Evolutionary conservation across 2,113 vertebrate species (phyloP).

Genomic region (Toxostoma redivivum): DNA sequence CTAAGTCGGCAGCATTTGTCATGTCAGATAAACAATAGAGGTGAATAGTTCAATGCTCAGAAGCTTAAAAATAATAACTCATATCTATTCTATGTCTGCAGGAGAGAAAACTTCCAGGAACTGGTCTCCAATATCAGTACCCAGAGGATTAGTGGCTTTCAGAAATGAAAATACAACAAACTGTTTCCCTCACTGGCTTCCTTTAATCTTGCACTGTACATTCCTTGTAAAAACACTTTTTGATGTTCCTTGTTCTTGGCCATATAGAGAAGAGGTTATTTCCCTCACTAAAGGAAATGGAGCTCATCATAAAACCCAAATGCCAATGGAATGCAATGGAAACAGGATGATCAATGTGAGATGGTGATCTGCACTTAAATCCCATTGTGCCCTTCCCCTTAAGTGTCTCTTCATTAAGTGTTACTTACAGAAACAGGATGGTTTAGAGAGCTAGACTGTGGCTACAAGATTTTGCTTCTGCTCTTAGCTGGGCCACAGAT

Average conservation of each 20-base stretch:
- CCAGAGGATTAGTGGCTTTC: slow-evolving; percentile 64
- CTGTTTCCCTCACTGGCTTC: slow-evolving; percentile 45
- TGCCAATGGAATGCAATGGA: background rate
- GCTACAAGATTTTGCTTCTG: background rate
- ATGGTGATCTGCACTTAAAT: background rate
- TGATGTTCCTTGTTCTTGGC: slow-evolving; percentile 28
- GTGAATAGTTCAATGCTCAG: slow-evolving; percentile 64
- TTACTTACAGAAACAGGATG: background rate
- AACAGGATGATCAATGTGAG: slow-evolving; percentile 20
- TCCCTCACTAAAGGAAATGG: slow-evolving; percentile 13
- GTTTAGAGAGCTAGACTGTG: background rate
- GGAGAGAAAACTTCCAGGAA: slow-evolving; percentile 64
- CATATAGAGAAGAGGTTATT: slow-evolving; percentile 10
- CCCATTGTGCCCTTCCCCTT: background rate
- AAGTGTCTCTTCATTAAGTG: background rate
- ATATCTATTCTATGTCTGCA: slow-evolving; percentile 62
- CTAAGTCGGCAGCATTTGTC: slow-evolving; percentile 52
- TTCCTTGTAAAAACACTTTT: slow-evolving; percentile 52
- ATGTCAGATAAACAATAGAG: slow-evolving; percentile 65
- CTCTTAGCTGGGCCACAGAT: background rate
- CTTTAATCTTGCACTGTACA: slow-evolving; percentile 37
- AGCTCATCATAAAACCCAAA: slow-evolving; percentile 8
- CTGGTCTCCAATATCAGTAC: slow-evolving; percentile 58
- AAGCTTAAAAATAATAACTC: slow-evolving; percentile 68
- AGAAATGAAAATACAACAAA: slow-evolving; percentile 66